Base-by-base conservation (phyloP, 2,888 invertebrate genomes). In the Myopa testacea region DNA sequence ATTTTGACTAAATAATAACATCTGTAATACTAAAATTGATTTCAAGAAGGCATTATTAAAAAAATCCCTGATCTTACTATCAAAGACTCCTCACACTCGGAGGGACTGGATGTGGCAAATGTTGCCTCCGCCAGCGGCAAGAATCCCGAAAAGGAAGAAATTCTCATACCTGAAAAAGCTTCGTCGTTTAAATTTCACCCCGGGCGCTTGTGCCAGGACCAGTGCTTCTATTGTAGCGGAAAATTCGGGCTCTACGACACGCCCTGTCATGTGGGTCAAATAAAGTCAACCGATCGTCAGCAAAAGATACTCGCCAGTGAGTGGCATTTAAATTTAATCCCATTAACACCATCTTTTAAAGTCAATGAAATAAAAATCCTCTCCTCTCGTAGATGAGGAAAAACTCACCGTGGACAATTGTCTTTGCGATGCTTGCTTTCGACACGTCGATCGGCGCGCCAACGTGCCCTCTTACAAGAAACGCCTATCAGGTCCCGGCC, bases 121-220 rank as follows among this genome's bases (percentile, higher is more conserved):
- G 52, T 40, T 6, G 62, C 80, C 37, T 67, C 4, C 8, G 70
- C 77, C 14, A 81, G 79, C 65, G 83, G 82, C 74, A 89, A 89
- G 76, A 89, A 88, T 79, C 88, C 88, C 73, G 89, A 88, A 75
- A 89, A 88, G 80, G 88, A 89, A 81, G 85, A 87, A 82, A 92
- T 96, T 84, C 94, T 96, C 77, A 95, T 96, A 83, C 96, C 96
- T 1, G 95, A 96, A 89, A 96, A 96, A 89, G 95, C 95, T 0
- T 95, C 95, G 10, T 95, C 95, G 0, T 96, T 96, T 88, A 95
- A 95, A 84, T 95, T 96, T 84, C 96, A 96, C 89, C 95, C 95
- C 0, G 95, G 93, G 0, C 90, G 95, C 12, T 89, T 95, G 73
- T 96, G 96, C 86, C 93, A 93, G 87, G 95, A 96, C 89, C 95